phyloP scores from a whole-genome alignment of 1,140 invertebrate genomes.

The Ceratina japonica region DNA sequence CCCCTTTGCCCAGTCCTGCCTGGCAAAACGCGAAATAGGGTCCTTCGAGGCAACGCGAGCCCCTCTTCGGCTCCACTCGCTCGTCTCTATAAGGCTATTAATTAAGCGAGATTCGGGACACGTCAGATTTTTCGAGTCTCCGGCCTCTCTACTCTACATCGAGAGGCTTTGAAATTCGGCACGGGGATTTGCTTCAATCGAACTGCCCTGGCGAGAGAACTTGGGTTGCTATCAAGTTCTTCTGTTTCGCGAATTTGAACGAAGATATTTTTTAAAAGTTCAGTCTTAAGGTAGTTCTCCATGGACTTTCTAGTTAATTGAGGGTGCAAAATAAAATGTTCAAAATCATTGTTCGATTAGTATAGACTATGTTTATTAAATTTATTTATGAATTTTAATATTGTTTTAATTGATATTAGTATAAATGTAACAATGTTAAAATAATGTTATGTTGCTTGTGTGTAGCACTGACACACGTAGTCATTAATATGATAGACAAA shows the following conservation, averaged over 20 bases:
- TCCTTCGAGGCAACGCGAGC: slow-evolving; percentile 27
- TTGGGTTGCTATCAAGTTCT: background rate
- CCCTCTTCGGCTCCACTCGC: slow-evolving; percentile 13
- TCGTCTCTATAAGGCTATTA: slow-evolving; percentile 69
- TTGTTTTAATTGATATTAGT: no score
- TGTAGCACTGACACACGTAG: no score
- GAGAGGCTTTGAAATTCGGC: slow-evolving; percentile 53
- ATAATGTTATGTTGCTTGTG: no score
- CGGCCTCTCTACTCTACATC: slow-evolving; percentile 20
- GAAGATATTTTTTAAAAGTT: background rate
- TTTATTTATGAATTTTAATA: no score
- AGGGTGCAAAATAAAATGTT: no score
- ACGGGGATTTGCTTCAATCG: slow-evolving; percentile 13
- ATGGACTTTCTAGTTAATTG: no score
- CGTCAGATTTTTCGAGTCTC: slow-evolving; percentile 68
- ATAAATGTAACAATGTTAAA: no score
- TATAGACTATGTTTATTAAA: no score
- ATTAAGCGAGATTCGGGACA: slow-evolving; percentile 77
- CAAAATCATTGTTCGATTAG: no score
- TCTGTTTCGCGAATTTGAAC: background rate
- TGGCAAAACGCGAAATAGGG: slow-evolving; percentile 46
- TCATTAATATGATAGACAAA: no score
- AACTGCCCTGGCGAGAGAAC: background rate
- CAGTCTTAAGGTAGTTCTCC: no score
- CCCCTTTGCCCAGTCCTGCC: slow-evolving; percentile 61